Evolutionary conservation across 2,797 vertebrate species (phyloP), one percentile per base, ranked within the genome.

Genomic region (Acanthurus tractus): DNA sequence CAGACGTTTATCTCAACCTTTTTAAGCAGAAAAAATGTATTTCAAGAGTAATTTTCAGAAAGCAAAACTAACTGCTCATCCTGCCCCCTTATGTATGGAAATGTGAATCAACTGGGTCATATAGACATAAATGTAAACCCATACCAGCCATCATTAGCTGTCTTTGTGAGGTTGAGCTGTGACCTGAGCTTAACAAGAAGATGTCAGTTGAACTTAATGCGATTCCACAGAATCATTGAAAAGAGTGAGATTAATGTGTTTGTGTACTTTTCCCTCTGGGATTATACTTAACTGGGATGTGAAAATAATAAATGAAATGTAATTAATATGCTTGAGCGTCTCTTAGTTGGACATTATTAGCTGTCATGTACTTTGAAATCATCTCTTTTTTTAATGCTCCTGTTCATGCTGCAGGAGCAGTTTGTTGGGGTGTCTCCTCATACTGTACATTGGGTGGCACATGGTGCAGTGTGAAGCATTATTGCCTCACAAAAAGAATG

Each of bases 31-130:
- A 29, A 73, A 63, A 8, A 25, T 70, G 22, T 74, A n/a, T 76
- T 82, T 77, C 34, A 45, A 65, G 18, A 55, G 59, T 6, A n/a
- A 59, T 74, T 76, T 76, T 13, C 67, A 22, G n/a, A 57, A 74
- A 63, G 6, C 15, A 20, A 63, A 69, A 49, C 8, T 59, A 36
- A 71, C 20, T 20, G 29, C 50, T 61, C 5, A 54, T 17, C 61
- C 9, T 3, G 20, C 10, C 59, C 56, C n/a, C 1, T 40, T 40
- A 40, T 40, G 11, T 3, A 1, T 61, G 25, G 56, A 72, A 59
- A 54, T 38, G 25, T 70, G 34, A 70, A 29, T 62, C 9, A 64
- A 52, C 38, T 57, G 40, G 14, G 34, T 56, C 13, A 61, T 0
- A 20, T 25, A 67, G 49, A 50, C 22, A 63, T n/a, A 6, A 44